These are phyloP conservation scores for Sthenelais limicola DNA, from an alignment of 2,888 invertebrate genomes.

Conservation along the genomic window DNA sequence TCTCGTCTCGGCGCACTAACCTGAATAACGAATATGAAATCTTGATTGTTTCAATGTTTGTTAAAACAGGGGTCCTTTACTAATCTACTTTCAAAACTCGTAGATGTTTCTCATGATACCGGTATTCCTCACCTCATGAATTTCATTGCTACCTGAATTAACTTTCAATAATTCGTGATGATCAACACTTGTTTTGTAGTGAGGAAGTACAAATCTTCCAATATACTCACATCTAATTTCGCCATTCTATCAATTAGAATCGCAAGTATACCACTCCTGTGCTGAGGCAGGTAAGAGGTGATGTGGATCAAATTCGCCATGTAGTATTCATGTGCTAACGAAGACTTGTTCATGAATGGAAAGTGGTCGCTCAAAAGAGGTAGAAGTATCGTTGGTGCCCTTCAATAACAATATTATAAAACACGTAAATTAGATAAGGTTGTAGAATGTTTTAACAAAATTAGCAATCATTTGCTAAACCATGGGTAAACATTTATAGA, in stretches of 20 bases:
- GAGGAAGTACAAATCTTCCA: neutral
- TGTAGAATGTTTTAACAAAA: too few relatives aligned
- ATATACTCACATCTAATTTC: conserved; percentile 67
- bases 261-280: conserved; percentile 81
- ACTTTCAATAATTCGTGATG: too few relatives aligned
- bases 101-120: too few relatives aligned
- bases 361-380: conserved; percentile 79
- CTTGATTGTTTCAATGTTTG: neutral
- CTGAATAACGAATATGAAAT: conserved; percentile 43
- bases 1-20: conserved; percentile 78
- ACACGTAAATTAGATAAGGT: neutral
- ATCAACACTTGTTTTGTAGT: neutral
- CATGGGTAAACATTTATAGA: too few relatives aligned
- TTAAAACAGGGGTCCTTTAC: too few relatives aligned
- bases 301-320: conserved; percentile 85
- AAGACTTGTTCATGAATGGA: conserved; percentile 83
- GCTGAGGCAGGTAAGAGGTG: conserved; percentile 81
- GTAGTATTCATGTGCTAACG: conserved; percentile 82
- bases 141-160: too few relatives aligned
- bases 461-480: neutral
- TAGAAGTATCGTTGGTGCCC: conserved; percentile 82
- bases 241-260: conserved; percentile 83
- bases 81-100: too few relatives aligned
- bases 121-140: too few relatives aligned
- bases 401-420: conserved; percentile 69